Evolutionary conservation across 1,140 invertebrate species (phyloP).

Genomic region (Archivesica marissinica): DNA sequence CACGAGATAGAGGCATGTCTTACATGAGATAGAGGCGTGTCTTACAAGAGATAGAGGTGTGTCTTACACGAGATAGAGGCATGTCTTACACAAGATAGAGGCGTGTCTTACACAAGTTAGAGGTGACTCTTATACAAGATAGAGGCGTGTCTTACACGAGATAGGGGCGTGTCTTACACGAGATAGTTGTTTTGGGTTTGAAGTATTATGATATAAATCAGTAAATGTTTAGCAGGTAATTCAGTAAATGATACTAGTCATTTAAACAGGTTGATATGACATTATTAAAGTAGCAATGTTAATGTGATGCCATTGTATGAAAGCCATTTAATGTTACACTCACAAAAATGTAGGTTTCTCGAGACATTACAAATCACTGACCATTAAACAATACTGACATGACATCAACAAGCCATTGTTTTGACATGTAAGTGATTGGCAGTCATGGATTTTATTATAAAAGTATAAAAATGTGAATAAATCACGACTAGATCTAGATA

Average conservation of each 20-base stretch:
- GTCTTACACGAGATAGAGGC: no score
- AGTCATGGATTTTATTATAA: slow-evolving; percentile 62
- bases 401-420: not conserved
- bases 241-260: not conserved
- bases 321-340: not conserved
- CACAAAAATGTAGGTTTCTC: not conserved
- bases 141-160: no score
- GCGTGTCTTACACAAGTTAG: no score
- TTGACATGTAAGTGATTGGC: slow-evolving; percentile 20
- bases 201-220: no score
- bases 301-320: not conserved
- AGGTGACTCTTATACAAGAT: no score
- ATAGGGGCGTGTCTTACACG: no score
- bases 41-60: no score
- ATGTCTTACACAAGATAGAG: no score
- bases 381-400: slow-evolving; percentile 6
- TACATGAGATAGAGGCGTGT: no score
- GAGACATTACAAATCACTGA: slow-evolving; percentile 12
- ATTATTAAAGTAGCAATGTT: not conserved
- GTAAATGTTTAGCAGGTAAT: no score
- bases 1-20: no score
- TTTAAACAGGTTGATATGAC: not conserved
- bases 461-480: slow-evolving; percentile 53
- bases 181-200: no score
- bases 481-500: slow-evolving; percentile 39